Base-by-base conservation (phyloP, 2,797 vertebrate species). In the Halcyon leucocephala region DNA sequence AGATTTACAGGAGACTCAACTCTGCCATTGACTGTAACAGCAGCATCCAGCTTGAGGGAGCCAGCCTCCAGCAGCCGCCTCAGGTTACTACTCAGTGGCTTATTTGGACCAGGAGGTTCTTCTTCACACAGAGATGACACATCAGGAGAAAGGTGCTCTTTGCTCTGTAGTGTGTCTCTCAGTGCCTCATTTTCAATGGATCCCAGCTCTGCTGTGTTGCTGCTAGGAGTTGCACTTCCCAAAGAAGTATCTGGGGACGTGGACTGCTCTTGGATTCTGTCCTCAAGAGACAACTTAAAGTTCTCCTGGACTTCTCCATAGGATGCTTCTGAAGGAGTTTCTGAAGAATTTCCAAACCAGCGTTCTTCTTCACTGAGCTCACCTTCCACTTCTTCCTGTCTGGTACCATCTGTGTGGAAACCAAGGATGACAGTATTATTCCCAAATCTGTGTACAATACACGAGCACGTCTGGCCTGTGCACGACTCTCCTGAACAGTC, bases 51-150 rank as follows among this genome's bases (percentile, higher is more conserved):
- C 96, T 99, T 99, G 82, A 99, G 98, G 7, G 99, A 99, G 41
- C 99, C 99, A 9, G 99, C 99, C 98, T 99, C 99, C 93, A 99
- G 98, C 74, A 99, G 99, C 91, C 99, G 98, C 76, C 99, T 98
- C 86, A 99, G 91, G 97, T 99, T 99, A 97, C 99, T 99, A 97
- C 99, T 99, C 94, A 99, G 98, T 14, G 99, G 99, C 95, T 99
- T 99, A 35, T 98, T 98, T 86, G 99, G 97, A 72, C 98, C 98
- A 49, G 99, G 98, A 31, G 98, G 97, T 39, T 99, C 99, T 92
- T 99, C 99, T 10, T 99, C 99, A 22, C 99, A 99, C 66, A 99
- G 94, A 25, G 99, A 99, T 2, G 99, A 98, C 48, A 99, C 98
- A 89, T 99, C 98, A 4, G 99, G 99, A 33, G 99, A 99, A 80